Base-by-base conservation (phyloP, 2,888 invertebrate genomes). In the Emmelina monodactyla region DNA sequence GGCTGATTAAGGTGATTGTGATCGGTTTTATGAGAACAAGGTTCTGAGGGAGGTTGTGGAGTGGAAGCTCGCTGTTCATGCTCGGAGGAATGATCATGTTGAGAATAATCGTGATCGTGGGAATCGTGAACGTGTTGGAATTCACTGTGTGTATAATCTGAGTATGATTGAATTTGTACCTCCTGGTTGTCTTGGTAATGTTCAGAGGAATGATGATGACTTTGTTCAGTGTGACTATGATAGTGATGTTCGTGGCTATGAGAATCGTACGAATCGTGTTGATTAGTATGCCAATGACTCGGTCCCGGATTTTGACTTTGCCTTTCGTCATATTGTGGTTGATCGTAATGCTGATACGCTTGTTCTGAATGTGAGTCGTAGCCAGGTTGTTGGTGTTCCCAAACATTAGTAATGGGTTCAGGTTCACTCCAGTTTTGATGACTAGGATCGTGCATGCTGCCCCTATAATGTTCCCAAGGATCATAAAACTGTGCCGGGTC, bases 381-480 rank as follows among this genome's bases (percentile, higher is more conserved):
- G 36, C 46, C 37, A 12, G 45, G 37, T 16, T 52, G 39, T 31
- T 50, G 45, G 39, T 51, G 47, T 25, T 25, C n/a, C 19, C 19
- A 19, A 5, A 19, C 19, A 19, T 19, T 9, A 19, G 5, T 9
- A 6, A 6, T 19, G 5, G 9, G 52, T 44, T 61, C 52, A 28
- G 65, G 59, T 13, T 3, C 40, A 40, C 14, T 51, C 42, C 28
- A 40, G 43, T n/a, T 32, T 44, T 15, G 40, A 28, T 16, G 36
- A 37, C 31, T 59, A 15, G 63, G 52, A 31, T 45, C 42, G 31
- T 47, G 76, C 49, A 80, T 75, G 41, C 79, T 66, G 47, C 80
- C 82, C 62, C 80, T 78, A 62, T 87, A 88, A 53, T 84, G 79
- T 50, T 88, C 85, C 92, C 92, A 92, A 36, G 91, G 91, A 80